Evolutionary conservation across 2,113 vertebrate genomes (phyloP).

Genomic region (Phalacrocorax brasilianus): DNA sequence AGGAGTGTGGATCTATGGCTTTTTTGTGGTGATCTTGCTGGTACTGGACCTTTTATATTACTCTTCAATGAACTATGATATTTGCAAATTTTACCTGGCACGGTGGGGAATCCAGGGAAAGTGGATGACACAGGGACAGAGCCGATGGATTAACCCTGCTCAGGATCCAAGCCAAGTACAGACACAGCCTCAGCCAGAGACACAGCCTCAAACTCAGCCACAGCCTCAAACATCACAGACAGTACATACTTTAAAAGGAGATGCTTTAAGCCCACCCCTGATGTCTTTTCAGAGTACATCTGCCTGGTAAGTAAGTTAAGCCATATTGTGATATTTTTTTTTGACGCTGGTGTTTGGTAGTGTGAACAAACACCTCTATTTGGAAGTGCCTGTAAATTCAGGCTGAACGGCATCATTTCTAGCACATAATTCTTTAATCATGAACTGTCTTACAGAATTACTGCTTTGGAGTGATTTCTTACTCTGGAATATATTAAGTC

Average conservation of each 20-base stretch:
- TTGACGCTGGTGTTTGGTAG: neutral
- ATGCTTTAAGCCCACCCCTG: conserved; percentile 84
- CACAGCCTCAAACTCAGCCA: conserved; percentile 62
- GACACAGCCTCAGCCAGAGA: conserved; percentile 64
- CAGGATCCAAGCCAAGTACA: conserved; percentile 77
- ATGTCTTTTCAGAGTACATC: conserved; percentile 90
- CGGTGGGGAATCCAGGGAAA: conserved; percentile 93
- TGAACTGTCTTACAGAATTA: neutral
- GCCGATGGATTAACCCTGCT: conserved; percentile 82
- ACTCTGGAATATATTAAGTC: neutral
- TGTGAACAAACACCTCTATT: neutral
- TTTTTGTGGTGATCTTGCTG: conserved; percentile 92
- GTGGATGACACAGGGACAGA: conserved; percentile 90
- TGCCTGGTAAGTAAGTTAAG: conserved; percentile 92
- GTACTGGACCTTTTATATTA: conserved; percentile 95
- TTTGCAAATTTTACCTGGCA: conserved; percentile 92
- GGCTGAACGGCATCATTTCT: neutral
- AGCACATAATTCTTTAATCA: neutral
- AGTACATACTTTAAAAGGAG: conserved; percentile 82
- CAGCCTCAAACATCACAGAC: conserved; percentile 76
- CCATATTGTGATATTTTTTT: neutral
- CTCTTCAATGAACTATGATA: conserved; percentile 96
- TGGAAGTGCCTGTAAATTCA: neutral
- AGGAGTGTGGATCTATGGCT: conserved; percentile 98
- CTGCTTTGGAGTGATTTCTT: neutral